These are phyloP conservation scores for Engystomops pustulosus DNA, from an alignment of 2,113 vertebrate species.

Conservation along the genomic window DNA sequence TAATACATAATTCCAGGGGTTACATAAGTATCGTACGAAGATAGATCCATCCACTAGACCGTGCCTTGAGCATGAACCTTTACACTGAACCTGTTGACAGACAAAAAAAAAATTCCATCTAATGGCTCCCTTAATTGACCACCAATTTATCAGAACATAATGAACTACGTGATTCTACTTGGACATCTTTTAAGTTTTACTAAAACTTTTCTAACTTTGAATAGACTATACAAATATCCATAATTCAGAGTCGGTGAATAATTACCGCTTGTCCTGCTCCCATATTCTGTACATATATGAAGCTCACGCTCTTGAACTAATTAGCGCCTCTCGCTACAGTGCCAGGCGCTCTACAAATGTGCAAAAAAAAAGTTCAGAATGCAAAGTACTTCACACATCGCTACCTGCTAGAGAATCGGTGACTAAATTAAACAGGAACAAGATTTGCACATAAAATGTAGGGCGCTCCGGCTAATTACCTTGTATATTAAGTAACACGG, in stretches of 20 bases:
- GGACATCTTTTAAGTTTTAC: no score
- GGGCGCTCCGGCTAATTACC: slow-evolving; percentile 13
- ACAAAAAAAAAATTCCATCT: no score
- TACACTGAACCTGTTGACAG: background rate
- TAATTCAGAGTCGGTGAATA: background rate
- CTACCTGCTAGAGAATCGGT: slow-evolving; percentile 17
- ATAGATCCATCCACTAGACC: no score
- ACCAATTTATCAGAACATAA: background rate
- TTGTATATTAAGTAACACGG: background rate
- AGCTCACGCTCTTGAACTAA: slow-evolving; percentile 1
- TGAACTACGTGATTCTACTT: background rate
- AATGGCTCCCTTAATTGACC: background rate
- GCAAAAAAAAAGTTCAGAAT: slow-evolving; percentile 34
- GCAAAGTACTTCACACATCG: slow-evolving; percentile 40
- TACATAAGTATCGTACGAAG: no score
- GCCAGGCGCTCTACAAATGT: slow-evolving; percentile 11
- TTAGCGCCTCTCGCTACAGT: slow-evolving; percentile 10
- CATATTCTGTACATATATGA: slow-evolving; percentile 4
- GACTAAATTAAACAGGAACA: slow-evolving; percentile 3
- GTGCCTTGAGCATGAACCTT: background rate
- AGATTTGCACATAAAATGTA: slow-evolving; percentile 13
- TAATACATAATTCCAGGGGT: no score
- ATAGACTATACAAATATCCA: background rate
- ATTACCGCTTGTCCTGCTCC: background rate
- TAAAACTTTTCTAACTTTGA: no score